phyloP scores from a whole-genome alignment of 2,113 vertebrate species.

The Nymphicus hollandicus region DNA sequence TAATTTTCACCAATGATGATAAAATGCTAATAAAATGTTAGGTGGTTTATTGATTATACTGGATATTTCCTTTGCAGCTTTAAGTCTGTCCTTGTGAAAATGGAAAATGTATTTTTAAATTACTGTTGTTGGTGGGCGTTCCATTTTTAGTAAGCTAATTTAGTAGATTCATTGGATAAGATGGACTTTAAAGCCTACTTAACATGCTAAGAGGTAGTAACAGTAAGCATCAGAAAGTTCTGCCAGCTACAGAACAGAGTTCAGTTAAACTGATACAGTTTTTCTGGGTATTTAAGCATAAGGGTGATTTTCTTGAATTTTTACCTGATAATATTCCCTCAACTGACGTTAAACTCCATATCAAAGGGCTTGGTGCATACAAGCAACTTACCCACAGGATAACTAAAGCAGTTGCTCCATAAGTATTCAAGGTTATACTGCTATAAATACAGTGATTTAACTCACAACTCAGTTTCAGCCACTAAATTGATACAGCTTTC shows the following conservation, averaged over 20 bases:
- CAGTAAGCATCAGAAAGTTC: background rate
- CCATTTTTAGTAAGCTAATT: background rate
- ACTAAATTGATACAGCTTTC: background rate
- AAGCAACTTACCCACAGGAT: background rate
- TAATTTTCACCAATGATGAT: background rate
- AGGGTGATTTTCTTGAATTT: background rate
- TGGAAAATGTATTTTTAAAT: background rate
- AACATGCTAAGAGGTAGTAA: background rate
- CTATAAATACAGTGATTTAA: background rate
- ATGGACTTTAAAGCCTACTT: background rate
- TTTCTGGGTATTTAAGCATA: background rate
- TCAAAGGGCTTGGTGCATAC: background rate
- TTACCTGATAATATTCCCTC: background rate
- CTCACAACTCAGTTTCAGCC: background rate
- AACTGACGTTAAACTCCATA: background rate
- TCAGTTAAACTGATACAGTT: background rate
- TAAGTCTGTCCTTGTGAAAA: background rate
- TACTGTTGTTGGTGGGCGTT: background rate
- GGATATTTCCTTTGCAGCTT: background rate
- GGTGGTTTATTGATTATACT: background rate
- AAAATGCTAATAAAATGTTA: background rate
- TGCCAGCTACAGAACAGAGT: background rate
- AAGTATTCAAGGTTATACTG: background rate
- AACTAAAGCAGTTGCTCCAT: background rate
- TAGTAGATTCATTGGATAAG: background rate